Base-by-base conservation (phyloP, 2,113 vertebrate genomes). In the Psammodynastes pulverulentus region DNA sequence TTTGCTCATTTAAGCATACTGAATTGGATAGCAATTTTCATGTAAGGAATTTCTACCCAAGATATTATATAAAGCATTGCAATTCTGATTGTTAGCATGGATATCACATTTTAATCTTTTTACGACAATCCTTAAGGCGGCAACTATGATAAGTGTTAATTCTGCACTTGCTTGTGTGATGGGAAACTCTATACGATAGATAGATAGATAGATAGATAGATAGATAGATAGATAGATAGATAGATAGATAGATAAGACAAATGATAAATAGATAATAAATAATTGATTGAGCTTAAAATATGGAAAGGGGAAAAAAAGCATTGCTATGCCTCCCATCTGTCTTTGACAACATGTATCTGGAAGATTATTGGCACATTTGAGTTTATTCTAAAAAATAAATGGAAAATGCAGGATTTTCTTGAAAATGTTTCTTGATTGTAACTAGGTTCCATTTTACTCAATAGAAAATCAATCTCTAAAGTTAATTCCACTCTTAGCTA, bases 401-500 rank as follows among this genome's bases (percentile, higher is more conserved):
- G 62, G 52, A 84, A 29, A 58, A 56, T 84, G 4, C 72, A 24
- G 0, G 79, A 52, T 62, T 12, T 43, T 3, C 62, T 13, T 34
- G 13, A 0, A 62, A 45, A 0, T 0, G 12, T 12, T 43, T 39
- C 0, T 4, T 79, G 17, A 2, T 88, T 88, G 0, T 0, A 29
- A 0, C 46, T 5, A 48, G 86, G 49, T 91, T 88, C 7, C 0
- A 56, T 0, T 21, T 0, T 0, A n/a, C 21, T 90, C 17, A 84
- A 43, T 88, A 45, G 19, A 39, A 86, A 56, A 86, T 89, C n/a
- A 84, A 43, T 85, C 5, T 85, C 54, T 5, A 62, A 72, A 15
- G 4, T 1, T 1, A 0, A 0, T 5, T 29, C 62, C 26, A 2
- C 0, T 46, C 0, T n/a, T n/a, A n/a, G n/a, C n/a, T n/a, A n/a